Conservation (phyloP, 2,888 invertebrate species). For the Orthosia cruda region DNA sequence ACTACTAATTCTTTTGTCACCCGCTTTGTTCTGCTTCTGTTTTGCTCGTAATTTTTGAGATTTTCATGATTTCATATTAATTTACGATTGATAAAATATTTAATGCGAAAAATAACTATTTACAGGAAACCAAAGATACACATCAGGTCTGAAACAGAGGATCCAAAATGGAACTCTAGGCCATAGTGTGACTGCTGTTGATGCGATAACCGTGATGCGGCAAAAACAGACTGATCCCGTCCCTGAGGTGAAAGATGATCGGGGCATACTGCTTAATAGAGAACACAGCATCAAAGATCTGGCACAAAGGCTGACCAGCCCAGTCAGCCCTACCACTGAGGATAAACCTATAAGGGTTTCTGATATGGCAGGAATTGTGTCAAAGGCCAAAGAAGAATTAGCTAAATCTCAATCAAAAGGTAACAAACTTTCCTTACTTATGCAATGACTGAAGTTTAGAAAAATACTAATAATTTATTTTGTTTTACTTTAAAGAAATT, state of each 20-base stretch:
- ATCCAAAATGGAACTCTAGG: conserved; percentile 92
- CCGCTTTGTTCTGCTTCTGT: conserved; percentile 60
- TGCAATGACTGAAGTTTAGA: background rate
- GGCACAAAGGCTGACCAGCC: conserved; percentile 96
- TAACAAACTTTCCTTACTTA: conserved; percentile 61
- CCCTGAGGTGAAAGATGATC: conserved; percentile 91
- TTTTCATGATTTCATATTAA: conserved; percentile 14
- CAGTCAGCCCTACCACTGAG: conserved; percentile 91
- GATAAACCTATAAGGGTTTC: conserved; percentile 94
- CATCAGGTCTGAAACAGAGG: conserved; percentile 92
- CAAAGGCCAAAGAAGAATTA: conserved; percentile 98
- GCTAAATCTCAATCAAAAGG: conserved; percentile 97
- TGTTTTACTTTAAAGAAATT: conserved; percentile 89
- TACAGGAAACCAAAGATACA: conserved; percentile 92
- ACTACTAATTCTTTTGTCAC: conserved; percentile 80
- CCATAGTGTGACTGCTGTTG: conserved; percentile 89
- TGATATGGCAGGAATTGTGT: conserved; percentile 97
- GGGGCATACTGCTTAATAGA: conserved; percentile 94
- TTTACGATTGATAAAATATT: conserved; percentile 11
- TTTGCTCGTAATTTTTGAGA: conserved; percentile 54
- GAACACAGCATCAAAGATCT: conserved; percentile 97
- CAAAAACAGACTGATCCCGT: conserved; percentile 92
- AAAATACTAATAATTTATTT: background rate
- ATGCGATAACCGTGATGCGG: conserved; percentile 83
- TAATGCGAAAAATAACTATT: conserved; percentile 23